These are phyloP conservation scores for Hyposoter dolosus DNA, from an alignment of 2,888 invertebrate genomes.

Conservation along the genomic window DNA sequence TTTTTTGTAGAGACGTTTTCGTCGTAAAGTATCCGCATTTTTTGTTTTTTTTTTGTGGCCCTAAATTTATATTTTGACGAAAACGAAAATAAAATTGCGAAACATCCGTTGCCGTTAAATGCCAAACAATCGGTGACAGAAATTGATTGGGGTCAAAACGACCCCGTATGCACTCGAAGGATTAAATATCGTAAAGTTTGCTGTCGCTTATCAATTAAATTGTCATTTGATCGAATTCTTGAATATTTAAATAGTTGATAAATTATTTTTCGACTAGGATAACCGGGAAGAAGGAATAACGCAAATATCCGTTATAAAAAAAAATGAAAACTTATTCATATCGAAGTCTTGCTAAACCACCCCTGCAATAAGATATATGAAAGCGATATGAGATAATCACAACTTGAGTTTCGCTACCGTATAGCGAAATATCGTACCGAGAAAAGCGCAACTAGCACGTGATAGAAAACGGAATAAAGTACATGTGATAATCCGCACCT, in stretches of 20 bases:
- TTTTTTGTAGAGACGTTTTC: too few species aligned
- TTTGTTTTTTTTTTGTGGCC: too few species aligned
- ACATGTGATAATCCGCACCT: constrained; percentile 55
- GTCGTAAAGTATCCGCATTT: too few species aligned
- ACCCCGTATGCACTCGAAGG: too few species aligned
- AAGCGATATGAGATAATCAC: not conserved
- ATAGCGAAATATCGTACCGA: not conserved
- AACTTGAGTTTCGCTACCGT: not conserved
- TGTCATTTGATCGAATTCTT: not conserved
- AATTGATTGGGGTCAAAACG: too few species aligned
- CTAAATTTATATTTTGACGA: too few species aligned
- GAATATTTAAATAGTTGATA: not conserved
- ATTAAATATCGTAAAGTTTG: too few species aligned
- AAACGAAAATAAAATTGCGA: too few species aligned
- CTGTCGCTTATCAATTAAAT: too few species aligned
- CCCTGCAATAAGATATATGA: not conserved
- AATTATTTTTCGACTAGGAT: not conserved
- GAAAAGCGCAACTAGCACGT: not conserved
- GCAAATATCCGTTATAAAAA: not conserved
- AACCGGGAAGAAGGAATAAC: not conserved
- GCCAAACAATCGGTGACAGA: too few species aligned
- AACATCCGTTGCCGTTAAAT: too few species aligned
- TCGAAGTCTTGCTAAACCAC: not conserved
- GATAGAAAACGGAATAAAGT: constrained; percentile 12
- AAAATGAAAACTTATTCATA: not conserved